A percentile compares a stretch with the other conserved stretches of the same genome.
phyloP scores from a whole-genome alignment of 2,888 invertebrate genomes.

The Criorhina ranunculi region DNA sequence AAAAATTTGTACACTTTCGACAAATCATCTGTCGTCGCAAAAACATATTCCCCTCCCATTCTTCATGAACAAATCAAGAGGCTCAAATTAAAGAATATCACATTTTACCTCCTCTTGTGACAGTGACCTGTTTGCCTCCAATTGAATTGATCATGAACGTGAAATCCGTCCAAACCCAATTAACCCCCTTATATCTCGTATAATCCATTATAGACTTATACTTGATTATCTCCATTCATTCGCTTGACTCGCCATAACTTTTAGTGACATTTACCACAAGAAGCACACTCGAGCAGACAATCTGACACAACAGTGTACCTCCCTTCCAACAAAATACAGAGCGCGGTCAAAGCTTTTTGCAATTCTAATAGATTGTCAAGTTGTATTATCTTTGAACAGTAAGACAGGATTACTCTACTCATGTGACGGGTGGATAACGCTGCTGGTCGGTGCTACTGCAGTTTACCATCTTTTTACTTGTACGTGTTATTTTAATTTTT shows the following conservation, averaged over 20 bases:
- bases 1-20: too few relatives aligned
- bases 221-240: slow-evolving; percentile 62
- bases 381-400: slow-evolving; percentile 62
- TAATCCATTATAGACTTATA: slow-evolving; percentile 56
- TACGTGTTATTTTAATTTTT: neutral
- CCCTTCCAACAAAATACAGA: neutral
- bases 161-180: slow-evolving; percentile 35
- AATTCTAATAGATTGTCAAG: slow-evolving; percentile 72
- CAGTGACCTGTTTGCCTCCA: slow-evolving; percentile 4
- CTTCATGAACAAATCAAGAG: too few relatives aligned
- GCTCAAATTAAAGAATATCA: too few relatives aligned
- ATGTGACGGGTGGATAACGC: slow-evolving; percentile 59
- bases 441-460: slow-evolving; percentile 24
- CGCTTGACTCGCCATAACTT: slow-evolving; percentile 62
- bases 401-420: slow-evolving; percentile 67
- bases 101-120: neutral
- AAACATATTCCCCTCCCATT: too few relatives aligned
- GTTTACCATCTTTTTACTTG: slow-evolving; percentile 35
- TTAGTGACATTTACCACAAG: slow-evolving; percentile 50
- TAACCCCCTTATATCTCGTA: slow-evolving; percentile 46
- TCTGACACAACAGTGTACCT: slow-evolving; percentile 20
- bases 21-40: too few relatives aligned
- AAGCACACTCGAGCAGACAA: slow-evolving; percentile 27
- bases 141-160: slow-evolving; percentile 26
- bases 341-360: slow-evolving; percentile 67